Evolutionary conservation across 2,888 invertebrate species (phyloP).

Genomic region (Pseudanteris insignis): DNA sequence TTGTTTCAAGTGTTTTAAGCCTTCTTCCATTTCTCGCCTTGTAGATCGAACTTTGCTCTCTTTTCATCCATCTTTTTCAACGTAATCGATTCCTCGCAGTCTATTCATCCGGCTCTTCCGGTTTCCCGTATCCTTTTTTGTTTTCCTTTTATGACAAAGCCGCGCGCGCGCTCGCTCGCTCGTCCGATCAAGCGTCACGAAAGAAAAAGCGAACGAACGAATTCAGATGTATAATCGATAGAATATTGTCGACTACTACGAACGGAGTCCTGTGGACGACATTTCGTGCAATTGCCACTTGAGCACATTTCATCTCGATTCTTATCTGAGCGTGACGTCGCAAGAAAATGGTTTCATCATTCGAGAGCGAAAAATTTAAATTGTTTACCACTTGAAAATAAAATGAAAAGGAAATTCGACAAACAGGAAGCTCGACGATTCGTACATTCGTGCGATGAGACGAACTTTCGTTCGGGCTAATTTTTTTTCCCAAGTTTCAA

Average conservation of each 20-base stretch:
- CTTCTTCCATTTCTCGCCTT: slow-evolving; percentile 32
- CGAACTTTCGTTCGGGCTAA: slow-evolving; percentile 10
- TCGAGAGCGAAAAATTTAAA: slow-evolving; percentile 41
- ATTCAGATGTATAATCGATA: slow-evolving; percentile 51
- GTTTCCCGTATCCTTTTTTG: slow-evolving; percentile 21
- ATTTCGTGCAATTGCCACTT: slow-evolving; percentile 51
- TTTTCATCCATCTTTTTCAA: slow-evolving; percentile 10
- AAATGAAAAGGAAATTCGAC: slow-evolving; percentile 32
- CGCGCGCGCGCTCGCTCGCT: slow-evolving; percentile 5
- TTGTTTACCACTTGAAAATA: slow-evolving; percentile 40
- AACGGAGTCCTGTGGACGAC: slow-evolving; percentile 50
- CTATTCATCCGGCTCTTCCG: slow-evolving; percentile 23
- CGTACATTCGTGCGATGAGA: slow-evolving; percentile 3
- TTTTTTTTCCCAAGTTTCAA: no score
- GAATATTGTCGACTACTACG: slow-evolving; percentile 43
- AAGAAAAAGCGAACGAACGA: slow-evolving; percentile 37
- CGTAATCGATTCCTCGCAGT: slow-evolving; percentile 34
- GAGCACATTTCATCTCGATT: slow-evolving; percentile 48
- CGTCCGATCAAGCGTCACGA: slow-evolving; percentile 37
- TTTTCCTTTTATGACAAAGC: slow-evolving; percentile 36
- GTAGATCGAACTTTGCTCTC: slow-evolving; percentile 28
- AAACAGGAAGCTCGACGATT: slow-evolving; percentile 22
- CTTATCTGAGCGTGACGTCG: slow-evolving; percentile 36
- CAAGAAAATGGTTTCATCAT: slow-evolving; percentile 42
- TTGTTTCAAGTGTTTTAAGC: slow-evolving; percentile 30